These are phyloP conservation scores for Mirza zaza DNA, from an alignment of 2,113 vertebrate genomes.

Conservation along the genomic window DNA sequence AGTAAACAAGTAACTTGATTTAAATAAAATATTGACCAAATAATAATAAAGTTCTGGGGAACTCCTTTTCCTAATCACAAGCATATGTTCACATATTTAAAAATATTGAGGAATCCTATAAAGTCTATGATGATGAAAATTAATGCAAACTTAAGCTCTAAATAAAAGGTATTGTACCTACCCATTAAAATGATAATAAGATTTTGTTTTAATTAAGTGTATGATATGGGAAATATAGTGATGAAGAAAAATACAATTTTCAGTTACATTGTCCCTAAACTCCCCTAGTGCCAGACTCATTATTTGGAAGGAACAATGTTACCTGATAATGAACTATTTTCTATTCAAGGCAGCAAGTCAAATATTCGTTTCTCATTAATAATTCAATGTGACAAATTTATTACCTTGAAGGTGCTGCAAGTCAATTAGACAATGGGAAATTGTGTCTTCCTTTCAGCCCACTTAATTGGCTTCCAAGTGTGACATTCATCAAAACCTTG, in stretches of 20 bases:
- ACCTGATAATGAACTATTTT: constrained; percentile 85
- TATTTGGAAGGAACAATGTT: constrained; percentile 82
- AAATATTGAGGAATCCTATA: constrained; percentile 49
- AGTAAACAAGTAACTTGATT: not conserved
- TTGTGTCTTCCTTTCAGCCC: constrained; percentile 85
- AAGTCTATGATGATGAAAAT: constrained; percentile 43
- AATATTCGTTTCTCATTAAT: constrained; percentile 88
- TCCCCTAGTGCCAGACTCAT: constrained; percentile 70
- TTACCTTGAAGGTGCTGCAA: constrained; percentile 87
- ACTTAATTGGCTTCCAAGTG: constrained; percentile 87
- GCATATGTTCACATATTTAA: constrained; percentile 46
- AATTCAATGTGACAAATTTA: constrained; percentile 90
- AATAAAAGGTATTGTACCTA: constrained; percentile 45
- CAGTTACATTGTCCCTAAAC: constrained; percentile 64
- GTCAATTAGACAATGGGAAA: constrained; percentile 89
- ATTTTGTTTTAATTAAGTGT: constrained; percentile 25
- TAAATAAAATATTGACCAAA: constrained; percentile 65
- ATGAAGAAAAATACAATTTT: constrained; percentile 66
- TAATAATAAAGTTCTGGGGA: constrained; percentile 58
- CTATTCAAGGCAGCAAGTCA: constrained; percentile 86
- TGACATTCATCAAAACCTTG: constrained; percentile 88
- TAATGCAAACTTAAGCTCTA: constrained; percentile 63
- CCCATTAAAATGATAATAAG: constrained; percentile 11
- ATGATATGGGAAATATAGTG: constrained; percentile 32
- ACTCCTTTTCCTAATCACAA: constrained; percentile 64